phyloP scores from a whole-genome alignment of 2,113 vertebrate genomes.

The Mirounga angustirostris region DNA sequence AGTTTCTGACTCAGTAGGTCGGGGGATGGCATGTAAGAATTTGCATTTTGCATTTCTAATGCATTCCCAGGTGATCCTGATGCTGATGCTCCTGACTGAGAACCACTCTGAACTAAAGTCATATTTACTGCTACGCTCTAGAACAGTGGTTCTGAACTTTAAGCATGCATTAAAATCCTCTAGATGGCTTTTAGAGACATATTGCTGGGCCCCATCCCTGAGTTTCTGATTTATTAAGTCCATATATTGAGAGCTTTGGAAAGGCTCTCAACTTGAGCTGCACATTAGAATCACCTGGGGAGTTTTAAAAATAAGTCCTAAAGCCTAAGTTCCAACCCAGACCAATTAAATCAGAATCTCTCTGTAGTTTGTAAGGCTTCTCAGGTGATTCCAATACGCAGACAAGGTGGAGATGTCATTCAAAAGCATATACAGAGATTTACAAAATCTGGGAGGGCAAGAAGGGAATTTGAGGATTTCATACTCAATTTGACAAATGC shows the following conservation, averaged over 20 bases:
- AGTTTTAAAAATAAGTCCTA: background rate
- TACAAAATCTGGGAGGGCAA: background rate
- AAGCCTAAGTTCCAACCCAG: background rate
- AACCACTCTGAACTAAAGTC: background rate
- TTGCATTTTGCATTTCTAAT: background rate
- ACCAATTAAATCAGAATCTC: conserved; percentile 21
- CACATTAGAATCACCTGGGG: background rate
- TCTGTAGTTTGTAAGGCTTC: background rate
- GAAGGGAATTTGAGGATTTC: background rate
- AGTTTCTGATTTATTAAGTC: background rate
- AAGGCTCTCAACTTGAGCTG: background rate
- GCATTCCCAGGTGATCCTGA: background rate
- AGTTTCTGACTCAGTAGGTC: background rate
- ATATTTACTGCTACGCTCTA: background rate
- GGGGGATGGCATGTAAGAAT: background rate
- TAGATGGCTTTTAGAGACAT: background rate
- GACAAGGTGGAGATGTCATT: background rate
- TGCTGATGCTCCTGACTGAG: background rate
- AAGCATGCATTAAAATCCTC: background rate
- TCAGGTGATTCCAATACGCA: background rate
- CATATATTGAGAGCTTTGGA: background rate
- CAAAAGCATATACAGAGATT: background rate
- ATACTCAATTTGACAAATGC: background rate
- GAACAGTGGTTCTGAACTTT: background rate
- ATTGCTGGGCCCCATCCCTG: background rate